Evolutionary conservation across 2,113 vertebrate species (phyloP), one percentile per base, ranked within the genome.

Genomic region (Lepus europaeus): DNA sequence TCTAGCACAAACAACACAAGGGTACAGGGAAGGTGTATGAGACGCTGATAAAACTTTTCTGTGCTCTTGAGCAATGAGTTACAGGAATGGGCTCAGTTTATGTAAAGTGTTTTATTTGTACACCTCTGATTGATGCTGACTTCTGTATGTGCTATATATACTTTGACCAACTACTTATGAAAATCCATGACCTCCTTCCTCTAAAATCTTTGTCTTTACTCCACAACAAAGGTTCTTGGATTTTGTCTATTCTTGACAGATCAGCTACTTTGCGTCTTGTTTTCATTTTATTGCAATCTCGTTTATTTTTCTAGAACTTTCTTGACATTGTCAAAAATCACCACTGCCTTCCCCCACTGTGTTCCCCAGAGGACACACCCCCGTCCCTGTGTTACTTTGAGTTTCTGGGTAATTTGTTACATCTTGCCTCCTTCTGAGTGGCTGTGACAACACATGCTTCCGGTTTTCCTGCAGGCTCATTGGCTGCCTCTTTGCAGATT

Each of bases 261-360:
- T 51, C 33, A 73, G 14, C 22, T 9, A 45, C 39, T 83, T 11
- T 1, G 5, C 10, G 10, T 74, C 22, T 76, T 19, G 29, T n/a
- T 72, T 93, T 77, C 49, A 72, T 39, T 79, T 89, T 87, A 45
- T 84, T 66, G 19, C 25, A 16, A 27, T 51, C 20, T 20, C 29
- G 14, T 66, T 31, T 87, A 11, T 73, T 85, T 61, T 64, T 73
- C 9, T 59, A 22, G 8, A 27, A 12, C 31, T 89, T 90, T 5
- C 17, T 9, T 74, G 64, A n/a, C 31, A 39, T 4, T 14, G 69
- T 22, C 81, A 9, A 64, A 59, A 81, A 19, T 49, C 33, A 61
- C 27, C 63, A 9, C 0, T 63, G 31, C 9, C 25, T 4, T 4
- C 17, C 3, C 23, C 3, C 9, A 49, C 3, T 13, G 23, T 49